Evolutionary conservation across 2,113 vertebrate genomes (phyloP).

Genomic region (Clarias magur): DNA sequence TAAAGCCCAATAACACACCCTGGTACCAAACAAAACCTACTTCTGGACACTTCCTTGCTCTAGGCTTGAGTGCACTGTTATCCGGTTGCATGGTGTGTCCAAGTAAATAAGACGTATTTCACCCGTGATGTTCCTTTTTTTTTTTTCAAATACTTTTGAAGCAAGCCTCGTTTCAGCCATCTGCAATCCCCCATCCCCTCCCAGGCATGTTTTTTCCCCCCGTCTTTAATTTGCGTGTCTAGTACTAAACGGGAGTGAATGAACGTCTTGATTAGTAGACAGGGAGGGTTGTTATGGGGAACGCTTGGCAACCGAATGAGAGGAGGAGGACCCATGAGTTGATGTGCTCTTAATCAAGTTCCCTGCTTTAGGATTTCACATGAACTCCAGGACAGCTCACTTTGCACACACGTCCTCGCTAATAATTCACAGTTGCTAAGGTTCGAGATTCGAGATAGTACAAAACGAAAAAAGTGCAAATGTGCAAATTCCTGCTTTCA

Average conservation of each 20-base stretch:
- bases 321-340: conserved; percentile 49
- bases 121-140: not conserved
- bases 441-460: not conserved
- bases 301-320: conserved; percentile 62
- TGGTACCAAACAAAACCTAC: not conserved
- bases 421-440: conserved; percentile 12
- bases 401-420: conserved; percentile 15
- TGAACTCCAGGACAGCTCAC: conserved; percentile 31
- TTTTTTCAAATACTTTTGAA: not conserved
- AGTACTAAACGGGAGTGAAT: conserved; percentile 23
- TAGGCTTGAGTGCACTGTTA: not conserved
- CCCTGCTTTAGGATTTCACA: conserved; percentile 45
- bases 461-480: not conserved
- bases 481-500: not conserved
- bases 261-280: conserved; percentile 53
- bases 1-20: not conserved
- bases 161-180: not conserved
- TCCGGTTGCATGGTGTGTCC: not conserved
- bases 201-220: conserved; percentile 30
- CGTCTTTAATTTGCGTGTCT: conserved; percentile 37
- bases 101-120: not conserved
- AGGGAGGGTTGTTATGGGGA: conserved; percentile 68
- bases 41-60: not conserved
- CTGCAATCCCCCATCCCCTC: not conserved
- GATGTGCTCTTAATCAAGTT: conserved; percentile 44